Evolutionary conservation across 1,140 invertebrate species (phyloP).

Genomic region (Bombus terrestris): DNA sequence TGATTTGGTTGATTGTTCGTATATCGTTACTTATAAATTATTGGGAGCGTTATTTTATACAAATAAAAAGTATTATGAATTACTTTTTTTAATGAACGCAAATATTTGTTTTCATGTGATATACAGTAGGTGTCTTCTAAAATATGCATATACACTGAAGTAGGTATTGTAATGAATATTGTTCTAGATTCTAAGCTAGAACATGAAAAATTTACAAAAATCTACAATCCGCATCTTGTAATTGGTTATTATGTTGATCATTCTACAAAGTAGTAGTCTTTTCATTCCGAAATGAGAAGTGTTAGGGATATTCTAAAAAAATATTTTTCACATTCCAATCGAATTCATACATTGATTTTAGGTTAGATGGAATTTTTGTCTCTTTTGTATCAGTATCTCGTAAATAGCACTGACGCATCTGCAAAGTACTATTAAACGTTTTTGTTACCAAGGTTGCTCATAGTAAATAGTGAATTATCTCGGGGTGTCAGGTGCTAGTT

Average conservation of each 20-base stretch:
- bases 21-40: background rate
- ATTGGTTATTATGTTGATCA: too few species aligned
- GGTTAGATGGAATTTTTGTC: background rate
- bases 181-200: background rate
- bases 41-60: background rate
- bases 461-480: conserved; percentile 73
- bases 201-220: background rate
- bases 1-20: background rate
- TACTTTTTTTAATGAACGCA: background rate
- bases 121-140: too few species aligned
- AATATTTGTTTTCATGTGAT: too few species aligned
- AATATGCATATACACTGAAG: background rate
- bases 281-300: background rate
- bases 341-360: background rate
- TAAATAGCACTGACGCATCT: conserved; percentile 53
- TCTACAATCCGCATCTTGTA: too few species aligned
- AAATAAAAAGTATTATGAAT: background rate
- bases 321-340: background rate
- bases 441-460: conserved; percentile 57
- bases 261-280: too few species aligned
- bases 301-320: background rate
- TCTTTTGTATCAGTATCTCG: conserved; percentile 2
- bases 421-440: conserved; percentile 55
- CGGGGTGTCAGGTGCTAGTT: conserved; percentile 71
- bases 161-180: background rate